These are phyloP conservation scores for Tortrix viridana DNA, from an alignment of 2,888 invertebrate species.

Conservation along the genomic window DNA sequence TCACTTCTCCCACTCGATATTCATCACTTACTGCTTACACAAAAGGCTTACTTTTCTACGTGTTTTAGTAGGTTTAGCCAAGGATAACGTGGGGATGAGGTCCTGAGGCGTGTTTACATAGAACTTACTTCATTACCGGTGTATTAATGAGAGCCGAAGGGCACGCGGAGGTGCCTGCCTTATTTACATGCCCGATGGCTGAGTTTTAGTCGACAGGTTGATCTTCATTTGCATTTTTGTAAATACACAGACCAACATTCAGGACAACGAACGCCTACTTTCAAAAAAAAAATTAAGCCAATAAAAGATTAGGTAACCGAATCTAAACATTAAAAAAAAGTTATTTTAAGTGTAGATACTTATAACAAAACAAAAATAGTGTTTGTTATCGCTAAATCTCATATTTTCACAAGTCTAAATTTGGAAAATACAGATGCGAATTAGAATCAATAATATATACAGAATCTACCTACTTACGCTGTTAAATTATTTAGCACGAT, in stretches of 20 bases:
- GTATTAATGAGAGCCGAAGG: conserved; percentile 73
- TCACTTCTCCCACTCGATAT: conserved; percentile 48
- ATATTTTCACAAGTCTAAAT: too few relatives aligned
- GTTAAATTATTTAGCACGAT: too few relatives aligned
- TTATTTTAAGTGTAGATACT: too few relatives aligned
- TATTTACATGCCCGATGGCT: conserved; percentile 61
- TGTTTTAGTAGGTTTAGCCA: conserved; percentile 54
- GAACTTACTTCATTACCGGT: conserved; percentile 79
- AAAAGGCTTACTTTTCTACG: conserved; percentile 64
- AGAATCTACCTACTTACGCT: too few relatives aligned
- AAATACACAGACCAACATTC: conserved; percentile 2
- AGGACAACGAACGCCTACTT: too few relatives aligned
- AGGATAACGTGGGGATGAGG: conserved; percentile 69
- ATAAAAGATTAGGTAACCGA: too few relatives aligned
- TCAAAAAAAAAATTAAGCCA: too few relatives aligned
- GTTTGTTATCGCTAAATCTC: too few relatives aligned
- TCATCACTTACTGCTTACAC: conserved; percentile 47
- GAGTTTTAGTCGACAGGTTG: conserved; percentile 49
- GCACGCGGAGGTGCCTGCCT: conserved; percentile 60
- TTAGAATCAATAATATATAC: too few relatives aligned
- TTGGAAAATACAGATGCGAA: too few relatives aligned
- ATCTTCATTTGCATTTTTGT: conserved; percentile 22
- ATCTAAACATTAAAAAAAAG: too few relatives aligned
- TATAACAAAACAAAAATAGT: too few relatives aligned
- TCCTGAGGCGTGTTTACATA: conserved; percentile 76